phyloP scores from a whole-genome alignment of 2,113 vertebrate genomes.

The Crotalus helleri region DNA sequence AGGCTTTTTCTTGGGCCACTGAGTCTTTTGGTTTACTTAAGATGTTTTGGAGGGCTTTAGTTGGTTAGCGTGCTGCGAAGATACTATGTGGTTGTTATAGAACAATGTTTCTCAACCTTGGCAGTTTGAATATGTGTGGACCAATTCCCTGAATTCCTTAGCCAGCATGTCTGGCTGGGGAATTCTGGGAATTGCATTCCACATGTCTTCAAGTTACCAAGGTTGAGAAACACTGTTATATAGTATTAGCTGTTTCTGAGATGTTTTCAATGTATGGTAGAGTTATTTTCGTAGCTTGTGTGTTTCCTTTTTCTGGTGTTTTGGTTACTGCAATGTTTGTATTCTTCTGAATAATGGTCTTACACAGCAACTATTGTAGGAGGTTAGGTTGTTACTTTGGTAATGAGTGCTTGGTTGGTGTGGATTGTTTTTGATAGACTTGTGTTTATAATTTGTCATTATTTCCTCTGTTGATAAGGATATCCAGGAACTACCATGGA shows the following conservation, averaged over 20 bases:
- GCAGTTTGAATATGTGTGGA: background rate
- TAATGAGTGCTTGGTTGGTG: too few species aligned
- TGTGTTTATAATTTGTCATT: too few species aligned
- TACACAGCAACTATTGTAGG: background rate
- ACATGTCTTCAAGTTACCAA: background rate
- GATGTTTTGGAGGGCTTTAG: background rate
- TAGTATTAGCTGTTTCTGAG: background rate
- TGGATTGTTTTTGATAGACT: too few species aligned
- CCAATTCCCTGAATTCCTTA: too few species aligned
- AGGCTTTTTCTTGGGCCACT: background rate
- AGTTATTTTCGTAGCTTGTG: background rate
- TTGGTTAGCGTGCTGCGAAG: background rate
- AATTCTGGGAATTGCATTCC: background rate
- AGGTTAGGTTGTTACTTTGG: background rate
- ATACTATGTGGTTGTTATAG: background rate
- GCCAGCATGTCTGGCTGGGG: too few species aligned
- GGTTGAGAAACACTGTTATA: background rate
- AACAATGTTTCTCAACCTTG: background rate
- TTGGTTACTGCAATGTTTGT: background rate
- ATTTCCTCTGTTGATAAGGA: background rate
- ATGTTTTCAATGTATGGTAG: background rate
- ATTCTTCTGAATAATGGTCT: background rate
- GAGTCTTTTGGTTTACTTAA: background rate
- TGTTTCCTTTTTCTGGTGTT: background rate
- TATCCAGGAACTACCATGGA: background rate